Evolutionary conservation across 2,888 invertebrate genomes (phyloP).

Genomic region (Petrolisthes cinctipes): DNA sequence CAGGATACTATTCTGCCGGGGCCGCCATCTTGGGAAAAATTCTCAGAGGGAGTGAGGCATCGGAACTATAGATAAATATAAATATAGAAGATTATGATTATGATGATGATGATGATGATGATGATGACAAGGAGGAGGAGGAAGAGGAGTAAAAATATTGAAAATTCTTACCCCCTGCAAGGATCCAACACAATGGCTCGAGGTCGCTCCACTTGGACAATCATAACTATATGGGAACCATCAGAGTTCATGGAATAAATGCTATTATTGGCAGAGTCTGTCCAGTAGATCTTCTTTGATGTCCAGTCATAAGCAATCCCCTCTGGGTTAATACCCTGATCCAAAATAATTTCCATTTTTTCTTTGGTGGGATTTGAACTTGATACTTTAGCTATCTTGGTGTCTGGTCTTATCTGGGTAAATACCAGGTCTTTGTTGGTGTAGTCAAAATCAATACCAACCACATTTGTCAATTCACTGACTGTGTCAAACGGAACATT

Average conservation of each 20-base stretch:
- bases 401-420: slow-evolving; percentile 93
- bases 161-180: slow-evolving; percentile 81
- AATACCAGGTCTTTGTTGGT: slow-evolving; percentile 88
- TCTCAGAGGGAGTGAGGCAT: too few relatives aligned
- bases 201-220: slow-evolving; percentile 91
- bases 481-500: slow-evolving; percentile 87
- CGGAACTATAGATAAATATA: too few relatives aligned
- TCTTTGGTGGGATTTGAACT: slow-evolving; percentile 78
- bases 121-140: too few relatives aligned
- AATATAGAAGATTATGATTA: too few relatives aligned
- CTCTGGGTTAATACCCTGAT: slow-evolving; percentile 88
- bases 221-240: slow-evolving; percentile 88
- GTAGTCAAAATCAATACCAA: slow-evolving; percentile 95
- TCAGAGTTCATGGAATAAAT: slow-evolving; percentile 95
- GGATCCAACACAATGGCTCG: slow-evolving; percentile 96
- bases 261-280: slow-evolving; percentile 93
- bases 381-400: slow-evolving; percentile 85
- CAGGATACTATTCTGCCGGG: too few relatives aligned
- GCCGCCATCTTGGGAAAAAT: too few relatives aligned
- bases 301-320: slow-evolving; percentile 98
- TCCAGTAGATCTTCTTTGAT: slow-evolving; percentile 97
- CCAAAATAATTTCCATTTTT: slow-evolving; percentile 77
- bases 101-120: too few relatives aligned
- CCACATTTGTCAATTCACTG: slow-evolving; percentile 83
- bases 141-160: neutral